Conservation (phyloP, 2,113 vertebrate species). For the Hydropotes inermis region DNA sequence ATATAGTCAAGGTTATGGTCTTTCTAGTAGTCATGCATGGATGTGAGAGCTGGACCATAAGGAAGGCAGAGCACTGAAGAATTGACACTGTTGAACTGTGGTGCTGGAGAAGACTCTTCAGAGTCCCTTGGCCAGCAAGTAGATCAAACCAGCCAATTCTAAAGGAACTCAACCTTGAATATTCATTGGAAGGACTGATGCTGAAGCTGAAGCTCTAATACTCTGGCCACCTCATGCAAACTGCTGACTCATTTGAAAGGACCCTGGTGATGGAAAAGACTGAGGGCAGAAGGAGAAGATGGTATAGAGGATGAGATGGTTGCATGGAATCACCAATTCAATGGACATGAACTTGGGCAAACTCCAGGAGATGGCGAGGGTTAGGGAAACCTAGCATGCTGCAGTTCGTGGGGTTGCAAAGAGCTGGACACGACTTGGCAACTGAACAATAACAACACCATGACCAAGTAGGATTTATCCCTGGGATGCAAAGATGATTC, state of each 20-base stretch:
- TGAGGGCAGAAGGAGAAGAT: not conserved
- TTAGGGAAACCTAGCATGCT: not conserved
- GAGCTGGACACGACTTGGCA: not conserved
- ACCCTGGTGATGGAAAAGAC: not conserved
- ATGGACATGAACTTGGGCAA: not conserved
- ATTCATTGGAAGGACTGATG: not conserved
- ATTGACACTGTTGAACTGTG: not conserved
- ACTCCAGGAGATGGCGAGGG: not conserved
- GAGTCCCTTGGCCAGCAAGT: not conserved
- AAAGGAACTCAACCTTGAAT: not conserved
- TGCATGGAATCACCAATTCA: not conserved
- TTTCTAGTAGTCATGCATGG: not conserved
- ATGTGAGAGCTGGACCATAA: not conserved
- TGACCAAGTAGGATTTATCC: not conserved
- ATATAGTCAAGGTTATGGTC: not conserved
- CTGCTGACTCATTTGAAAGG: not conserved
- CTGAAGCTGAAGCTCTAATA: not conserved
- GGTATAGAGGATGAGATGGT: not conserved
- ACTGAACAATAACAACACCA: not conserved
- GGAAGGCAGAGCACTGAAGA: not conserved
- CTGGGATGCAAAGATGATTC: not conserved
- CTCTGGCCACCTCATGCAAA: not conserved
- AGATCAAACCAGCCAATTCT: not conserved
- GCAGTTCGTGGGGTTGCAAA: not conserved
- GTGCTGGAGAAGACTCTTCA: not conserved